A percentile compares a stretch with the other conserved stretches of the same genome.
Evolutionary conservation across 2,888 invertebrate genomes (phyloP).

Genomic region (Phymatocera aterrima): DNA sequence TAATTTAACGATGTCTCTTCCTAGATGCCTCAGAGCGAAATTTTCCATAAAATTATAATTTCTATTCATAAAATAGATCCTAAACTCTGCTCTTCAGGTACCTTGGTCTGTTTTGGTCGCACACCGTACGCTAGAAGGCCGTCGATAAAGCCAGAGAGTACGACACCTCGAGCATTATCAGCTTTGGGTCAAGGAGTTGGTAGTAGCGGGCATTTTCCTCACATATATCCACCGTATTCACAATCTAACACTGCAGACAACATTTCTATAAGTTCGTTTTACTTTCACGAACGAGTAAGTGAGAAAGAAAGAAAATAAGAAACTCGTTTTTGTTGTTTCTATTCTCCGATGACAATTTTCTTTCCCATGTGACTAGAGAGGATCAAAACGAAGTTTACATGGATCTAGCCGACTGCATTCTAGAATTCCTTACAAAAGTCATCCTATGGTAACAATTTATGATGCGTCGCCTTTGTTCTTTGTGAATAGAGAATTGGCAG

Average conservation of each 20-base stretch:
- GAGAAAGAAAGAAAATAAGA: not conserved
- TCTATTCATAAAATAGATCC: too few species aligned
- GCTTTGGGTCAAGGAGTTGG: slow-evolving; percentile 79
- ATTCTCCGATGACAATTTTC: not conserved
- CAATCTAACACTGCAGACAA: slow-evolving; percentile 62
- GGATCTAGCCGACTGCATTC: slow-evolving; percentile 61
- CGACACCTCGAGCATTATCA: slow-evolving; percentile 88
- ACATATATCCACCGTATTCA: slow-evolving; percentile 74
- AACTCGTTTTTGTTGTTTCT: not conserved
- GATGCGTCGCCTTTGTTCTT: slow-evolving; percentile 86
- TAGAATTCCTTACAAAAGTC: slow-evolving; percentile 66
- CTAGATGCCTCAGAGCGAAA: not conserved
- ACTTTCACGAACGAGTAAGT: slow-evolving; percentile 86
- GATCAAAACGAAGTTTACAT: slow-evolving; percentile 64
- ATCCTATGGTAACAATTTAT: slow-evolving; percentile 84
- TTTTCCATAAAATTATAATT: not conserved
- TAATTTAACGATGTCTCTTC: too few species aligned
- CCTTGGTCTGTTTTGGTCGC: slow-evolving; percentile 90
- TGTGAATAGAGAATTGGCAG: slow-evolving; percentile 87
- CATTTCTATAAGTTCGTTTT: slow-evolving; percentile 85
- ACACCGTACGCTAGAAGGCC: slow-evolving; percentile 83
- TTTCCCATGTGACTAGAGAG: slow-evolving; percentile 58
- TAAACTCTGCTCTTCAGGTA: slow-evolving; percentile 71
- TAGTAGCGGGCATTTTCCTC: slow-evolving; percentile 76
- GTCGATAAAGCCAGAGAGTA: slow-evolving; percentile 83